Evolutionary conservation across 2,113 vertebrate species (phyloP), one percentile per base, ranked within the genome.

Genomic region (Eolophus roseicapilla): DNA sequence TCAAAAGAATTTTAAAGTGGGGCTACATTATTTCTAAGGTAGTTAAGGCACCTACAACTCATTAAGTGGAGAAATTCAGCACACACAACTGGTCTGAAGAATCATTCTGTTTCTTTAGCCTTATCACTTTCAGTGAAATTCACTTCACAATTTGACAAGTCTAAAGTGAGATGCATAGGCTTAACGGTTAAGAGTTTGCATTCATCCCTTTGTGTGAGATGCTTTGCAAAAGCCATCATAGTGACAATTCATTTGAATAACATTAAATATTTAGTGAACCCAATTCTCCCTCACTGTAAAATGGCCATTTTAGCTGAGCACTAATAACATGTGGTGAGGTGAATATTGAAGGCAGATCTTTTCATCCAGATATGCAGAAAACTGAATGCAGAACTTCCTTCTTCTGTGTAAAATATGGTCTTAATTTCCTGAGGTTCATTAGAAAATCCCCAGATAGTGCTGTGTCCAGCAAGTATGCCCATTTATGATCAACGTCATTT

Each of bases 261-360:
- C 57, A 93, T 90, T 41, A 95, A 96, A 92, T 84, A 97, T 86
- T 95, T 90, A 94, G 78, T 77, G 87, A 90, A 65, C 67, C 20
- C 28, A 59, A 70, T 53, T 92, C 46, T 24, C 10, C 62, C 44
- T 92, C 27, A 76, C 69, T 81, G 29, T 64, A 50, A 90, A 94
- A 93, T 71, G 75, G 43, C 60, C 55, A 19, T 55, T 96, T 93
- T 55, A 92, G 60, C 33, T 3, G 3, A 93, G 73, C 41, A 52
- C 50, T 95, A 83, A 80, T 67, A 92, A 65, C 25, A 33, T 93
- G 50, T 28, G 39, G 20, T 1, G 12, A 86, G 69, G 60, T 88
- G 80, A 71, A 87, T 95, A 89, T 28, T 82, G 65, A 91, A 68
- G 65, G 55, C 12, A 64, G 29, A 88, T 31, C n/a, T 78, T 90